These are phyloP conservation scores for Oncorhynchus tshawytscha DNA, from an alignment of 2,113 vertebrate genomes.

Conservation along the genomic window DNA sequence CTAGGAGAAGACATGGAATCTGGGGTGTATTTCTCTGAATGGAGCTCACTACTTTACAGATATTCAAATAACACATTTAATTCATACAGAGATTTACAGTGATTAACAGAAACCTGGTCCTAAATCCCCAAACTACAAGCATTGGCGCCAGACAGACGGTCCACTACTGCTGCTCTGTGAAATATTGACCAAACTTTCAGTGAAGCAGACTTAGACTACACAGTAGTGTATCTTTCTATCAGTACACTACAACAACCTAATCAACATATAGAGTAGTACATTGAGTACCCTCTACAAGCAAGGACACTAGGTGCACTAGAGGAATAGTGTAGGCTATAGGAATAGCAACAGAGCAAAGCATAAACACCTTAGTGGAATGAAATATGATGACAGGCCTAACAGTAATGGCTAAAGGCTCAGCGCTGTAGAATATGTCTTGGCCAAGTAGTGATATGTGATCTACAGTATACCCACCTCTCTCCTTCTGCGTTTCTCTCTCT, in stretches of 20 bases:
- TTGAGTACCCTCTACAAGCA: constrained; percentile 21
- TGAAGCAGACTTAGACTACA: too few relatives aligned
- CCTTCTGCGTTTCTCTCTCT: constrained; percentile 27
- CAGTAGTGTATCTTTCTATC: neutral
- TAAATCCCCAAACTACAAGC: too few relatives aligned
- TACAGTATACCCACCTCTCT: constrained; percentile 29
- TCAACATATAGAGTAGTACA: neutral
- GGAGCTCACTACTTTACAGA: too few relatives aligned
- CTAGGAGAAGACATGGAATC: too few relatives aligned
- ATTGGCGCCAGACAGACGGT: too few relatives aligned
- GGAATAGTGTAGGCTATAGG: neutral
- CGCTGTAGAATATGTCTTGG: constrained; percentile 43
- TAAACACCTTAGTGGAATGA: constrained; percentile 58
- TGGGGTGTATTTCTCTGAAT: too few relatives aligned
- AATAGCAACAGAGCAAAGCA: constrained; percentile 30
- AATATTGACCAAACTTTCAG: too few relatives aligned
- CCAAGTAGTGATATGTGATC: constrained; percentile 40
- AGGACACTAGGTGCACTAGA: neutral
- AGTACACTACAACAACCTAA: constrained; percentile 11
- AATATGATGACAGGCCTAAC: constrained; percentile 56
- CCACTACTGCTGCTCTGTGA: too few relatives aligned
- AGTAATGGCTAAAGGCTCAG: constrained; percentile 54
- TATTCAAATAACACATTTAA: too few relatives aligned
- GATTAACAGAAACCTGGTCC: too few relatives aligned
- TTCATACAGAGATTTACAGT: too few relatives aligned